Conservation (phyloP, 2,888 invertebrate species). For the Bombylius major region DNA sequence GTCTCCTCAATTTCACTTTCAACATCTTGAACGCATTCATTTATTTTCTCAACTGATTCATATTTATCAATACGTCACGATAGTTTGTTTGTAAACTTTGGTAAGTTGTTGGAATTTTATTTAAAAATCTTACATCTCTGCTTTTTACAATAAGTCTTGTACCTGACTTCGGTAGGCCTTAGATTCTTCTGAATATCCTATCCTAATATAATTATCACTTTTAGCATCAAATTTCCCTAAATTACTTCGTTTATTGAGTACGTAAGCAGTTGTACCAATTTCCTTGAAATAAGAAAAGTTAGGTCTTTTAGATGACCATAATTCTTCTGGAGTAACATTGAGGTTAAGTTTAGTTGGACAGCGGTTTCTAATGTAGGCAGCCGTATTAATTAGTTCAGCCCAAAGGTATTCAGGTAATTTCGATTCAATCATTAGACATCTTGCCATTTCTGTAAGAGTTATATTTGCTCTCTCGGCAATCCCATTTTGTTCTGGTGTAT, state of each 20-base stretch:
- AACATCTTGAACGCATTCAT: not conserved
- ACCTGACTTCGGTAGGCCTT: conserved; percentile 9
- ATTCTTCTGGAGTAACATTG: no score
- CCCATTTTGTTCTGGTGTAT: conserved; percentile 17
- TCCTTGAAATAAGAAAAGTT: conserved; percentile 1
- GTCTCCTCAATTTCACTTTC: not conserved
- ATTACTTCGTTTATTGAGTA: conserved; percentile 3
- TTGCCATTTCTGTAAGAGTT: conserved; percentile 13
- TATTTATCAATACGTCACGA: not conserved
- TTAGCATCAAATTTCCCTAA: conserved; percentile 7
- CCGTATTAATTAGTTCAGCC: conserved; percentile 15
- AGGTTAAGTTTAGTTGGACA: conserved; percentile 10
- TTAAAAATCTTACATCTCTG: conserved; percentile 5
- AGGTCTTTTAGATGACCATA: no score
- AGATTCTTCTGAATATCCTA: conserved; percentile 1
- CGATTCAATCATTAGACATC: conserved; percentile 13
- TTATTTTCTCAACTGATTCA: not conserved
- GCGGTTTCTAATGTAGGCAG: conserved; percentile 15
- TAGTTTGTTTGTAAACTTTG: no score
- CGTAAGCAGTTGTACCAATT: conserved; percentile 7
- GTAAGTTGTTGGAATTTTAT: not conserved
- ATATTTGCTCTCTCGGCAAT: not conserved
- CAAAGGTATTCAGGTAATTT: conserved; percentile 12
- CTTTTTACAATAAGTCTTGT: conserved; percentile 1
- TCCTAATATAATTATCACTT: conserved; percentile 8